A percentile compares a stretch with the other conserved stretches of the same genome.
Conservation (phyloP, 2,113 vertebrate species). For the Cryptomyrus ogoouensis region DNA sequence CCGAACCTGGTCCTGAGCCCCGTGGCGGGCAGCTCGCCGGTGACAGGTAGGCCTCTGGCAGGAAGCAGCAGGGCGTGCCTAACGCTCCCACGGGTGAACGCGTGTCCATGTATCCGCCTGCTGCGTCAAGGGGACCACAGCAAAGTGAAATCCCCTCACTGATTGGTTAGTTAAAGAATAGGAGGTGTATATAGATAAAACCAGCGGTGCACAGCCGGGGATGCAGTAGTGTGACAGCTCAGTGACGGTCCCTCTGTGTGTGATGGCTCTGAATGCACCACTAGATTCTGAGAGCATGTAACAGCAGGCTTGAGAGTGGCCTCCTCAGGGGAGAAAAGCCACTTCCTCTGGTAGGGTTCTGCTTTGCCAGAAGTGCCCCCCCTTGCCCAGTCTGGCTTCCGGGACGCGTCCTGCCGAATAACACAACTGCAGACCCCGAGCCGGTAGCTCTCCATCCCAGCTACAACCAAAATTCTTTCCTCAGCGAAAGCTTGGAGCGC, state of each 20-base stretch:
- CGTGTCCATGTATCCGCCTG: neutral
- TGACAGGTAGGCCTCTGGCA: neutral
- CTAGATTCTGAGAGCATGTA: neutral
- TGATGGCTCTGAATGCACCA: neutral
- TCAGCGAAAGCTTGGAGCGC: neutral
- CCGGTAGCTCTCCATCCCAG: neutral
- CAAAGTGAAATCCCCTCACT: neutral
- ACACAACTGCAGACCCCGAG: neutral
- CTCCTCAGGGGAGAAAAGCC: neutral
- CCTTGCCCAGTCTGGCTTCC: neutral
- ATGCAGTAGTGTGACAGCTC: neutral
- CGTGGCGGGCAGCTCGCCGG: neutral
- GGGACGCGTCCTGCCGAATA: neutral
- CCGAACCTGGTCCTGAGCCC: neutral
- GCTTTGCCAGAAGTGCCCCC: neutral
- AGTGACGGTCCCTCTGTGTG: neutral
- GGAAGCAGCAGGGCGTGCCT: slow-evolving; percentile 24
- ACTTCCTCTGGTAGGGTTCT: neutral
- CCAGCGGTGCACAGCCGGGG: neutral
- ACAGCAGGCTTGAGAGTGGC: neutral
- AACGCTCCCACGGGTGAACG: slow-evolving; percentile 20
- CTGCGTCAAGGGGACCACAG: neutral
- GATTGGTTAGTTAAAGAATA: neutral
- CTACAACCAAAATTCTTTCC: neutral
- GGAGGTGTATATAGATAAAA: neutral